Evolutionary conservation across 1,140 invertebrate genomes (phyloP).

Genomic region (Archivesica marissinica): DNA sequence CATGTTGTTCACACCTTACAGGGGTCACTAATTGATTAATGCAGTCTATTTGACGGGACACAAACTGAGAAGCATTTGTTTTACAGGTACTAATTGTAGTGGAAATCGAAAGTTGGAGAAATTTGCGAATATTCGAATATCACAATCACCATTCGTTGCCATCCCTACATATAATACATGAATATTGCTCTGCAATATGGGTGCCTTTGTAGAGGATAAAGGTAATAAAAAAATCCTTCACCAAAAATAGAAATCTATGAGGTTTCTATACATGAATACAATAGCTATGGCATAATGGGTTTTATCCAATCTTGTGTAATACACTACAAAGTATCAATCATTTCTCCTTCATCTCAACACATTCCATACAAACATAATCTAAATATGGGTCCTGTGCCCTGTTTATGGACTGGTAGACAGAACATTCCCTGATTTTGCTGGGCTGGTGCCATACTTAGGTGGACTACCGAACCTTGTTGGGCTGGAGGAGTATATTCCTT

Average conservation of each 20-base stretch:
- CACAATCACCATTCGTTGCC: too few species aligned
- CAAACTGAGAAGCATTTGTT: too few species aligned
- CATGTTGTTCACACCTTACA: too few species aligned
- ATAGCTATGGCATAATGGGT: background rate
- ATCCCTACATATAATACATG: too few species aligned
- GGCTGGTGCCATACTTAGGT: constrained; percentile 57
- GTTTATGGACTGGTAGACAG: constrained; percentile 67
- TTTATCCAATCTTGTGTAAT: background rate
- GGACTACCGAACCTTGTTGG: constrained; percentile 72
- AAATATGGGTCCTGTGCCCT: background rate
- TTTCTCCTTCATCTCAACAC: background rate
- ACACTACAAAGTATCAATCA: background rate
- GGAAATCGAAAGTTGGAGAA: too few species aligned
- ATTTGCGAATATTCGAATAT: too few species aligned
- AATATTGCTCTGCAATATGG: too few species aligned
- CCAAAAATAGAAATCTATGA: constrained; percentile 12
- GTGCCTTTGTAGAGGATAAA: background rate
- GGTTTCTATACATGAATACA: background rate
- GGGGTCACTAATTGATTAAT: too few species aligned
- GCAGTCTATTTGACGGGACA: too few species aligned
- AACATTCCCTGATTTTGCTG: constrained; percentile 57
- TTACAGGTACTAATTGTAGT: too few species aligned
- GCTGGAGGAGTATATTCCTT: constrained; percentile 78
- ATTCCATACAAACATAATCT: constrained; percentile 20
- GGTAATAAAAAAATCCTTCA: background rate